Base-by-base conservation (phyloP, 2,797 vertebrate genomes). In the Furcifer pardalis region DNA sequence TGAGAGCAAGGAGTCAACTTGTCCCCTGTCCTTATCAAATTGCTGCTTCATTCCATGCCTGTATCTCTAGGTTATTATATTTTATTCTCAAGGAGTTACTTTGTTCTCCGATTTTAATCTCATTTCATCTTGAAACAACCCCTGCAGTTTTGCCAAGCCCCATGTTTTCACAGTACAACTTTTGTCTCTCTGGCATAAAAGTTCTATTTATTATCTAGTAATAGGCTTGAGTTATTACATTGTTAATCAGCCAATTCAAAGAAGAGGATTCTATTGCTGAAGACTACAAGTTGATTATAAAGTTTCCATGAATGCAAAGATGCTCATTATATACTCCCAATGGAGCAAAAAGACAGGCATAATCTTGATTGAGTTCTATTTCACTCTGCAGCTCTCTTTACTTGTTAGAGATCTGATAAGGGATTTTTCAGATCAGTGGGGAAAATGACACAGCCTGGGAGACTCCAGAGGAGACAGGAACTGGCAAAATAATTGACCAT, bases 1-100 rank as follows among this genome's bases (percentile, higher is more conserved):
- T 90, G 72, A 83, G 83, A 92, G 74, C 73, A 91, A 91, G 89
- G 65, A 27, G 76, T 89, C 88, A 81, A 35, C n/a, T 12, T 88
- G 62, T 42, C 49, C 88, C 84, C 69, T 25, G 85, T 90, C 77
- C 80, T 25, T 2, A 83, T 91, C 90, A 87, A 91, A 89, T 91
- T 5, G 0, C 13, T 77, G 17, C 32, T 27, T 8, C 2, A 1
- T 80, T 88, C 75, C 87, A 72, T 79, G 88, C 13, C 52, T 77
- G 9, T 77, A 75, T 87, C 59, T 81, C n/a, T 23, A 77, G 72
- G 65, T 77, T 40, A 84, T 84, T 92, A 78, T 1, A 75, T 90
- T 91, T 85, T 42, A 80, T 88, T 88, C 35, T 2, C 2, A 7
- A 83, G 19, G 56, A 77, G 77, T 81, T 15, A 5, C 81, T 88